Evolutionary conservation across 2,113 vertebrate species (phyloP).

Genomic region (Oceanites oceanicus): DNA sequence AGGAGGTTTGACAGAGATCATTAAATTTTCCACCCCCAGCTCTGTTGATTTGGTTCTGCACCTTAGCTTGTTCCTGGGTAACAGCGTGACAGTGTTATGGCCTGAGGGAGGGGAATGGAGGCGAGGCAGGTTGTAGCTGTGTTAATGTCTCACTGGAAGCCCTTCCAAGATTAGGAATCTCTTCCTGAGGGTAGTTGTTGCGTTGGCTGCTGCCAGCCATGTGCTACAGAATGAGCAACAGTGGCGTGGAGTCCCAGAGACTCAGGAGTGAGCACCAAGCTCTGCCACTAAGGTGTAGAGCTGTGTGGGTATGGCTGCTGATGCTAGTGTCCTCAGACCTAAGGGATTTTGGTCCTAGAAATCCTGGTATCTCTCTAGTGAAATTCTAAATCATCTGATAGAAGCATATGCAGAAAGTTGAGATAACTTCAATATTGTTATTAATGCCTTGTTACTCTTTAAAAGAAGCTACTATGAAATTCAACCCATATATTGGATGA

Average conservation of each 20-base stretch:
- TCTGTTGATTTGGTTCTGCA: not conserved
- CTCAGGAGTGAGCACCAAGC: not conserved
- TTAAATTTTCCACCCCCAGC: not conserved
- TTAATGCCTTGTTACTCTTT: not conserved
- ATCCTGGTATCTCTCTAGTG: not conserved
- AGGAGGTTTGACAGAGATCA: not conserved
- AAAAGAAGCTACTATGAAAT: not conserved
- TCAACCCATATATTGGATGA: accelerated
- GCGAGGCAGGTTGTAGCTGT: not conserved
- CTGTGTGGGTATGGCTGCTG: not conserved
- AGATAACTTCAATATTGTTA: not conserved
- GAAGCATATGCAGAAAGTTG: not conserved
- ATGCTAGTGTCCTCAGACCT: not conserved
- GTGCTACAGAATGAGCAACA: not conserved
- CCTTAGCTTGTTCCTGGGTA: not conserved
- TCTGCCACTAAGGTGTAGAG: not conserved
- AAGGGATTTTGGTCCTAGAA: not conserved
- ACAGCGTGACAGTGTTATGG: not conserved
- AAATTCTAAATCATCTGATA: not conserved
- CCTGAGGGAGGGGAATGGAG: not conserved
- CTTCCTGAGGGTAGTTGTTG: not conserved
- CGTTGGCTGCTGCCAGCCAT: not conserved
- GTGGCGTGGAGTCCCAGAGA: not conserved
- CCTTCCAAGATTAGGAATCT: not conserved
- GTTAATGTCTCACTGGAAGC: not conserved